These are phyloP conservation scores for Rhodophaea formosa DNA, from an alignment of 2,888 invertebrate species.

Conservation along the genomic window DNA sequence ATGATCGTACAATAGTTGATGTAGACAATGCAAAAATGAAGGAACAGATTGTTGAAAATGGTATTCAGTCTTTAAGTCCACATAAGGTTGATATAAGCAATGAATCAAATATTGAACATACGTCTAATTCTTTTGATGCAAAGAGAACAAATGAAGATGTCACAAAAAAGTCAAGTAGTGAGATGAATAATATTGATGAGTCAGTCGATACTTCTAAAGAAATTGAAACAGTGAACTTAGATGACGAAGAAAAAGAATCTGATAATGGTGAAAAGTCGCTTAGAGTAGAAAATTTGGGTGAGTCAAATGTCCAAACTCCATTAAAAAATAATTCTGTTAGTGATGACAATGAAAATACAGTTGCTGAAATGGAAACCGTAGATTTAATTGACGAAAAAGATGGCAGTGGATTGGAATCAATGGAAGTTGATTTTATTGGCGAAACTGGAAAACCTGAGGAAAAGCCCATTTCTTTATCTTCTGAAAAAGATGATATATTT, in stretches of 20 bases:
- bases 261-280: constrained; percentile 15
- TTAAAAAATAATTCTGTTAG: not conserved
- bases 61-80: not conserved
- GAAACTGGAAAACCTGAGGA: not conserved
- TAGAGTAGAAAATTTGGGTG: not conserved
- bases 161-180: not conserved
- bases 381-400: constrained; percentile 10
- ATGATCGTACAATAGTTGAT: not conserved
- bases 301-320: not conserved
- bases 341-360: not conserved
- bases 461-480: not conserved
- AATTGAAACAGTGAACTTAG: constrained; percentile 24
- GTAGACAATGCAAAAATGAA: not conserved
- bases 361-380: not conserved
- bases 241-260: constrained; percentile 24
- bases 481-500: not conserved
- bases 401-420: not conserved
- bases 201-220: not conserved
- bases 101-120: not conserved
- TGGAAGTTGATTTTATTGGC: constrained; percentile 7
- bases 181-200: not conserved
- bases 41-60: not conserved
- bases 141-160: not conserved
- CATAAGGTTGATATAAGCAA: not conserved
- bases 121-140: not conserved